phyloP scores from a whole-genome alignment of 2,113 vertebrate genomes.

The Clinocottus analis region DNA sequence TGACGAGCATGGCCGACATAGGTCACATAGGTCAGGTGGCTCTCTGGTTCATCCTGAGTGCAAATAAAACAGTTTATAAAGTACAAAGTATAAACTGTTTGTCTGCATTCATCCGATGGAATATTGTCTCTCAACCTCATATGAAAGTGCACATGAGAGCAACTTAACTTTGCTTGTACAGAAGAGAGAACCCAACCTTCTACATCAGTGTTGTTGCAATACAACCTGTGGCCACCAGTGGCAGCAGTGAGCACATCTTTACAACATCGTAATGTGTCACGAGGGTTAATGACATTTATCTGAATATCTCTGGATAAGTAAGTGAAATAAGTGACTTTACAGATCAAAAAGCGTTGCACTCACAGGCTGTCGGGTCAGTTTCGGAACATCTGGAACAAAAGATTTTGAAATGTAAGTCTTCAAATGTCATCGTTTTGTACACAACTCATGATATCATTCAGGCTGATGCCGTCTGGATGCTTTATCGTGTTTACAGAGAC shows the following conservation, averaged over 20 bases:
- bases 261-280: not conserved
- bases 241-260: not conserved
- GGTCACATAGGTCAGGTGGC: slow-evolving; percentile 39
- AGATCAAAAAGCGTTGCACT: too few relatives aligned
- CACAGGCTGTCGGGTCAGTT: not conserved
- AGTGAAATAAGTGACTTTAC: not conserved
- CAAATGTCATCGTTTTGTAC: too few relatives aligned
- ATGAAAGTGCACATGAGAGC: not conserved
- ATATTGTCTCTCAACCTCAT: not conserved
- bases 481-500: too few relatives aligned
- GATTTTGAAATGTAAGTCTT: too few relatives aligned
- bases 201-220: not conserved
- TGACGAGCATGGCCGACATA: not conserved
- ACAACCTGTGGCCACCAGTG: not conserved
- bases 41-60: slow-evolving; percentile 34
- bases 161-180: not conserved
- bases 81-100: not conserved
- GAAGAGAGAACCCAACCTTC: not conserved
- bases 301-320: not conserved
- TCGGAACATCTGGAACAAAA: slow-evolving; percentile 30
- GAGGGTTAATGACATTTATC: not conserved
- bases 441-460: too few relatives aligned
- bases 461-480: too few relatives aligned
- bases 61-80: slow-evolving; percentile 2
- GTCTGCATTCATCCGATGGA: not conserved